phyloP scores from a whole-genome alignment of 2,797 vertebrate genomes.

The Pampus argenteus region DNA sequence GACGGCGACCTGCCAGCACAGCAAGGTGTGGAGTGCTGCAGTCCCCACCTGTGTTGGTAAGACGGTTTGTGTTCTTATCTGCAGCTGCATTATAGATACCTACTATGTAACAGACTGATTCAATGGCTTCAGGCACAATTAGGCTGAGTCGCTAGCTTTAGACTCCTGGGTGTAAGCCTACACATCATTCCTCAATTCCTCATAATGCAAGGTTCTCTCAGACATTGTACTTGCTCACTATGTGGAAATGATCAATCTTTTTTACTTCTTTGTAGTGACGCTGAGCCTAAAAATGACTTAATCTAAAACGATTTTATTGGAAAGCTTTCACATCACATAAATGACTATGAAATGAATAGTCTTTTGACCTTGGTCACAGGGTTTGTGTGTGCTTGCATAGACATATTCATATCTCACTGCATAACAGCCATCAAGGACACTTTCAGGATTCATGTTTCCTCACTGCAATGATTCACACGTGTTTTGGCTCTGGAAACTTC shows the following conservation, averaged over 20 bases:
- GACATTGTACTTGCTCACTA: background rate
- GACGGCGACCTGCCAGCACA: conserved; percentile 90
- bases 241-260: conserved; percentile 17
- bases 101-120: background rate
- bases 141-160: conserved; percentile 22
- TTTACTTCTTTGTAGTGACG: conserved; percentile 10
- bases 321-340: conserved; percentile 4
- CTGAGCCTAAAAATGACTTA: conserved; percentile 31
- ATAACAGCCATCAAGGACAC: background rate
- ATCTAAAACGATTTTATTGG: background rate
- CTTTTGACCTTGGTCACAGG: conserved; percentile 15
- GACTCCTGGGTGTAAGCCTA: background rate
- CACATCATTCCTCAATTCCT: too few species aligned
- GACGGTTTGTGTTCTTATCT: conserved; percentile 48
- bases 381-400: background rate
- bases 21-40: conserved; percentile 89
- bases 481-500: background rate
- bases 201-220: conserved; percentile 18
- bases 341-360: conserved; percentile 24
- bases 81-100: conserved; percentile 15
- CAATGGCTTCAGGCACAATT: conserved; percentile 26
- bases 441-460: conserved; percentile 1
- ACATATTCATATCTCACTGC: conserved; percentile 8
- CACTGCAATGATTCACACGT: background rate
- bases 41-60: conserved; percentile 91